Conservation (phyloP, 2,888 invertebrate genomes). For the Drosophila koepferae region DNA sequence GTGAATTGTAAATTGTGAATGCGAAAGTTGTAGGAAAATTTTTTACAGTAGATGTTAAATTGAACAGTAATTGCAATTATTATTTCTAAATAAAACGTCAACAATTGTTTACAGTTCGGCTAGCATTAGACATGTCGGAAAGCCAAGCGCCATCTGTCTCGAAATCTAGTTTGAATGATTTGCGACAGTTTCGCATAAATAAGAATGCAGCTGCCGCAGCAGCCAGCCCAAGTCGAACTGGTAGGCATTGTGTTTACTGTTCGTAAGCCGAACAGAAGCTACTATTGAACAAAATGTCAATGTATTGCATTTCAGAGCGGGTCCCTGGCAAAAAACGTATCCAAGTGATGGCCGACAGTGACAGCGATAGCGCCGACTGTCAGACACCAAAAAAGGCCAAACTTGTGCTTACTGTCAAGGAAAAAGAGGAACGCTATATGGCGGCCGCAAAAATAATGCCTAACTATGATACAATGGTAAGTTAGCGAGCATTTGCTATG, state of each 20-base stretch:
- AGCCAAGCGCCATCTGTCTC: conserved; percentile 63
- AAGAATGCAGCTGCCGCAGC: conserved; percentile 65
- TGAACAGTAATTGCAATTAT: conserved; percentile 34
- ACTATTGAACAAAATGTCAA: not conserved
- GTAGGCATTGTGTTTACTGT: conserved; percentile 48
- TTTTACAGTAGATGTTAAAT: conserved; percentile 35
- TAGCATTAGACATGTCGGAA: conserved; percentile 73
- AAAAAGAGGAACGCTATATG: conserved; percentile 84
- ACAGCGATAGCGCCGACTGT: conserved; percentile 81
- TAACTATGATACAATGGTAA: conserved; percentile 84
- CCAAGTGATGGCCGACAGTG: conserved; percentile 83
- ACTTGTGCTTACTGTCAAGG: conserved; percentile 78
- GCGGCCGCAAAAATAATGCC: conserved; percentile 83
- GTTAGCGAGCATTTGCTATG: conserved; percentile 32
- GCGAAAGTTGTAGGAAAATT: conserved; percentile 47
- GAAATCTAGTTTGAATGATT: conserved; percentile 80
- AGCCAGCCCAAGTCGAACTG: conserved; percentile 63
- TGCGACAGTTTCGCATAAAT: conserved; percentile 83
- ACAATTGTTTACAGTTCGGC: conserved; percentile 23
- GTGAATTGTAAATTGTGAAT: conserved; percentile 42
- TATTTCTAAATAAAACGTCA: conserved; percentile 50
- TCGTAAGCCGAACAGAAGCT: not conserved
- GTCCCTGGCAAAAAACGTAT: conserved; percentile 85
- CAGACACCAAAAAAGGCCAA: conserved; percentile 80
- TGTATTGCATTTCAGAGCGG: conserved; percentile 66